phyloP scores from a whole-genome alignment of 2,797 vertebrate species.

The Psittacula derbiana region DNA sequence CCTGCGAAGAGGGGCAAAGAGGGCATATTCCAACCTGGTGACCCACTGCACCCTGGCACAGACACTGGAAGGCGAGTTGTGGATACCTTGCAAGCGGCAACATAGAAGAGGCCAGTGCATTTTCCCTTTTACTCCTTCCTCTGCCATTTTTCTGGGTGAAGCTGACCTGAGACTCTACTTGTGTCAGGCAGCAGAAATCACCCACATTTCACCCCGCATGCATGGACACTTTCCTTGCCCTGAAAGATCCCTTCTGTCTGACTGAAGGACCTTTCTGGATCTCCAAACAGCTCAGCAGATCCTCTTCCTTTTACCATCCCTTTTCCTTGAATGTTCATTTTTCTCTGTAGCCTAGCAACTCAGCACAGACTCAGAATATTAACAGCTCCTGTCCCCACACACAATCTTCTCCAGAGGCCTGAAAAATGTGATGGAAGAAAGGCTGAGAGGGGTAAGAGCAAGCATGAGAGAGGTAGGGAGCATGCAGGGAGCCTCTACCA shows the following conservation, averaged over 20 bases:
- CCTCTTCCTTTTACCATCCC: slow-evolving; percentile 31
- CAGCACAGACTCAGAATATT: slow-evolving; percentile 63
- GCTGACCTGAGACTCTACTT: neutral
- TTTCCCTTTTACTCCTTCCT: neutral
- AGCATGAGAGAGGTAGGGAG: neutral
- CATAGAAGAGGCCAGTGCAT: rapidly evolving
- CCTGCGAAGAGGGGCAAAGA: neutral
- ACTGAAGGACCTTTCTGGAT: neutral
- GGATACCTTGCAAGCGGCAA: neutral
- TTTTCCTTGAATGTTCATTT: slow-evolving; percentile 68
- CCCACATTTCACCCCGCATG: neutral
- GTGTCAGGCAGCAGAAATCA: neutral
- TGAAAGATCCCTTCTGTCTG: neutral
- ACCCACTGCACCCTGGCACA: neutral
- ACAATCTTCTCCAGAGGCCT: slow-evolving; percentile 49
- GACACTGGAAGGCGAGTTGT: neutral
- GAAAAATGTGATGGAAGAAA: slow-evolving; percentile 32
- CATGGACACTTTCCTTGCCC: neutral
- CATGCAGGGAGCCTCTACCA: neutral
- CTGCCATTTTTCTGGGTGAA: neutral
- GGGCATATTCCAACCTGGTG: neutral
- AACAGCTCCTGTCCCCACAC: slow-evolving; percentile 59
- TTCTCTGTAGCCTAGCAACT: slow-evolving; percentile 72
- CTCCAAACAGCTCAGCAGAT: slow-evolving; percentile 42
- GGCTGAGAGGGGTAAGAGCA: neutral